A percentile compares a stretch with the other conserved stretches of the same genome.
Evolutionary conservation across 2,888 invertebrate genomes (phyloP).

Genomic region (Hybos culiciformis): DNA sequence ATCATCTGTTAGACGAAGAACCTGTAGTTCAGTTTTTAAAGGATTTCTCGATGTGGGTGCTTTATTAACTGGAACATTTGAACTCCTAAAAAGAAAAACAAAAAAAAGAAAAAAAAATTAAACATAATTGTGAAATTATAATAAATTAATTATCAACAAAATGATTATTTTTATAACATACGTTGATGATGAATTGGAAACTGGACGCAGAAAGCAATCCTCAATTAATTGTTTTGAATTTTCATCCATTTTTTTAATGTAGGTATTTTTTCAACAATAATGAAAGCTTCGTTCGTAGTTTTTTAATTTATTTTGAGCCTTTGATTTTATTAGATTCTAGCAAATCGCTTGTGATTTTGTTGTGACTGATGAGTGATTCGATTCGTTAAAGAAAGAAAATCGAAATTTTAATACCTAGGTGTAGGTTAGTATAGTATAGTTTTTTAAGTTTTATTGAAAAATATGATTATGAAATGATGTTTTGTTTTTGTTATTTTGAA

Average conservation of each 20-base stretch:
- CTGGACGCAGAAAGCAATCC: constrained; percentile 49
- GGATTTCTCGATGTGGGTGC: constrained; percentile 37
- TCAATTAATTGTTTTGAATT: constrained; percentile 43
- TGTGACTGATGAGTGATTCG: too few relatives aligned
- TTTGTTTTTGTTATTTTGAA: too few relatives aligned
- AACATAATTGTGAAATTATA: neutral
- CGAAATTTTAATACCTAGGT: too few relatives aligned
- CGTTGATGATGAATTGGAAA: constrained; percentile 46
- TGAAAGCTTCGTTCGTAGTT: too few relatives aligned
- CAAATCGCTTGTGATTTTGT: too few relatives aligned
- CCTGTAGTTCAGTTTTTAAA: constrained; percentile 63
- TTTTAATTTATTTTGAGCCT: too few relatives aligned
- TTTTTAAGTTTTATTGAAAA: too few relatives aligned
- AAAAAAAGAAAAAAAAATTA: neutral
- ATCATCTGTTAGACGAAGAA: constrained; percentile 50
- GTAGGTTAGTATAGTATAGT: too few relatives aligned
- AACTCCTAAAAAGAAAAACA: constrained; percentile 12
- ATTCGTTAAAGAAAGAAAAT: too few relatives aligned
- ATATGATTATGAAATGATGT: too few relatives aligned
- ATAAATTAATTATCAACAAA: constrained; percentile 2
- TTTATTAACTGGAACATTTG: constrained; percentile 32
- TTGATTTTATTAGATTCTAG: too few relatives aligned
- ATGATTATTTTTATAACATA: constrained; percentile 18
- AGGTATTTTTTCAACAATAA: too few relatives aligned
- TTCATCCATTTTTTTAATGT: constrained; percentile 42